Percentiles rank a stretch among this genome's conserved stretches.
Conservation (phyloP, 2,797 vertebrate genomes). For the Simalia tracyae region DNA sequence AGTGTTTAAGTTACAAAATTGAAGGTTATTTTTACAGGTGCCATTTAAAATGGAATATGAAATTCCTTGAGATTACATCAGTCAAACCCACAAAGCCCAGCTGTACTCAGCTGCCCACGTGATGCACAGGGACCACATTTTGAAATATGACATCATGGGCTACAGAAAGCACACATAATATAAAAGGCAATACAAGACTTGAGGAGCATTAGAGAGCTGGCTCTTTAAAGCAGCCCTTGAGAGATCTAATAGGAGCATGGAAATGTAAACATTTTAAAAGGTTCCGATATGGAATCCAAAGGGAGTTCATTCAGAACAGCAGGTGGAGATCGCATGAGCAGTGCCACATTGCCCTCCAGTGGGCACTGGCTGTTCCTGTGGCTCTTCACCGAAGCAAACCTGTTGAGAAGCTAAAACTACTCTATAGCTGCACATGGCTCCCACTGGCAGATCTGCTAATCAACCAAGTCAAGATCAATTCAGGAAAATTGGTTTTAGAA, state of each 20-base stretch:
- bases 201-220: constrained; percentile 48
- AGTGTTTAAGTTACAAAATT: constrained; percentile 83
- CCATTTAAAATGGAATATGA: constrained; percentile 82
- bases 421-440: not conserved
- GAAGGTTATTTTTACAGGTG: constrained; percentile 86
- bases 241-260: constrained; percentile 47
- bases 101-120: constrained; percentile 73
- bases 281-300: constrained; percentile 29
- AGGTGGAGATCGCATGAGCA: constrained; percentile 28
- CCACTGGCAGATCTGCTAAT: constrained; percentile 22
- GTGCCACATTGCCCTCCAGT: constrained; percentile 77
- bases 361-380: constrained; percentile 50
- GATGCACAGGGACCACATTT: constrained; percentile 73
- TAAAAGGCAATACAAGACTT: constrained; percentile 72
- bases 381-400: not conserved
- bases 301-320: constrained; percentile 22
- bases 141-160: constrained; percentile 74
- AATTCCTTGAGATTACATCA: constrained; percentile 83
- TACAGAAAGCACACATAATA: constrained; percentile 68
- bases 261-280: constrained; percentile 51
- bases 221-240: constrained; percentile 56
- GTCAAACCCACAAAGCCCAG: constrained; percentile 74
- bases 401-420: not conserved
- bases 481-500: constrained; percentile 31
- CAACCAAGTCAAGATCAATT: constrained; percentile 35